Percentiles rank a stretch among this genome's conserved stretches.
phyloP scores from a whole-genome alignment of 2,113 vertebrate species.

The Callithrix jacchus region DNA sequence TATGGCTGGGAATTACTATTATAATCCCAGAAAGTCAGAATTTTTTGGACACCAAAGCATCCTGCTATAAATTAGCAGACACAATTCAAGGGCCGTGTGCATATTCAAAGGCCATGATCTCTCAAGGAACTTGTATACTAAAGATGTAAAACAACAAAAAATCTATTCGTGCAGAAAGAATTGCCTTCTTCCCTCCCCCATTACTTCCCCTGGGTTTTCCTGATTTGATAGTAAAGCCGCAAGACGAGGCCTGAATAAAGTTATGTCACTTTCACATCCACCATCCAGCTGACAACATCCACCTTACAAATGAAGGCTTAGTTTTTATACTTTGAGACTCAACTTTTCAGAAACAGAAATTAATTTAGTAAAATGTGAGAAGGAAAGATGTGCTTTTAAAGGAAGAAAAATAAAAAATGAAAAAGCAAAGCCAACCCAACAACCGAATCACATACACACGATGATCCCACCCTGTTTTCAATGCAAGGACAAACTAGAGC shows the following conservation, averaged over 20 bases:
- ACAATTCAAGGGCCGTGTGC: constrained; percentile 80
- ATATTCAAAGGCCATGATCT: constrained; percentile 82
- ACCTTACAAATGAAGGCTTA: not conserved
- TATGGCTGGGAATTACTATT: constrained; percentile 82
- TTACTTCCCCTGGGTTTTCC: constrained; percentile 52
- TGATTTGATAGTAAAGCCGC: constrained; percentile 72
- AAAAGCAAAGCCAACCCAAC: not conserved
- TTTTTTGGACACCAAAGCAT: constrained; percentile 82
- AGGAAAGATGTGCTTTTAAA: not conserved
- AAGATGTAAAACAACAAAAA: constrained; percentile 81
- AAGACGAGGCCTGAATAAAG: constrained; percentile 61
- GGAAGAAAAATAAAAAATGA: not conserved
- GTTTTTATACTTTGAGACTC: constrained; percentile 20
- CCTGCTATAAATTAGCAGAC: constrained; percentile 83
- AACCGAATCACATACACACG: not conserved
- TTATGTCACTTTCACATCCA: constrained; percentile 66
- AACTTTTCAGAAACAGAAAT: constrained; percentile 55
- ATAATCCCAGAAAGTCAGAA: constrained; percentile 79
- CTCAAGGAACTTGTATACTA: constrained; percentile 80
- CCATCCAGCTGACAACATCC: constrained; percentile 65
- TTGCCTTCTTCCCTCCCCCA: constrained; percentile 28
- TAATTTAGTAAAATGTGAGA: not conserved
- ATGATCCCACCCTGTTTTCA: constrained; percentile 53
- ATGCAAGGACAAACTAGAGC: not conserved
- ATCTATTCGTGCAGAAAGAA: constrained; percentile 68